Evolutionary conservation across 2,113 vertebrate genomes (phyloP), one percentile per base, ranked within the genome.

Genomic region (Spilogale gracilis): DNA sequence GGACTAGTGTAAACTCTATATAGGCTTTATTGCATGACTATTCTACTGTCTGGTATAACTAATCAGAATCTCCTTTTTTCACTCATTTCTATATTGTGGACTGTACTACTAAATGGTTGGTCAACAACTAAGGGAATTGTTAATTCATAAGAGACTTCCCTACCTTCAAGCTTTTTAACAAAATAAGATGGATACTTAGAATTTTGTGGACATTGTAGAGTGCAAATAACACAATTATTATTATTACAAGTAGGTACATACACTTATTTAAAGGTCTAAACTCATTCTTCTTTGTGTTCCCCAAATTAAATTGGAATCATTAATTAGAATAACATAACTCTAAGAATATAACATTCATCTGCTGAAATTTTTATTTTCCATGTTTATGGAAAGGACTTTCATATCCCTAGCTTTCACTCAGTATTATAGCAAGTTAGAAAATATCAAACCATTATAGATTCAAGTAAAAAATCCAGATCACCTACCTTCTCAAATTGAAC

Each of bases 121-220:
- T 54, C 25, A 74, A 74, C 20, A 85, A 81, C 48, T 54, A 52
- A 69, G 14, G 23, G 2, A 78, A n/a, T 8, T 69, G 20, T 58
- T 69, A 69, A 27, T 60, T 52, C 52, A 17, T 45, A 82, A 56
- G 43, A 84, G 17, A 87, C 52, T 92, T 14, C 5, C 17, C 30
- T 56, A 30, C 48, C 25, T 86, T 89, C 21, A 89, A 89, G 56
- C n/a, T 74, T 27, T 32, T 97, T 83, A 91, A 78, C 17, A 78
- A 95, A 79, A 43, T 83, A 58, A 16, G 92, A 12, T 82, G 13
- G 4, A n/a, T 82, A 76, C 52, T 67, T 81, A n/a, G 3, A 79
- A 32, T 63, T 85, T 4, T 43, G 9, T 52, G 20, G 21, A 48
- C 7, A 45, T 45, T 25, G 1, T 18, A 82, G 4, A 60, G 11